phyloP scores from a whole-genome alignment of 2,113 vertebrate species.

The Cephalopterus ornatus region DNA sequence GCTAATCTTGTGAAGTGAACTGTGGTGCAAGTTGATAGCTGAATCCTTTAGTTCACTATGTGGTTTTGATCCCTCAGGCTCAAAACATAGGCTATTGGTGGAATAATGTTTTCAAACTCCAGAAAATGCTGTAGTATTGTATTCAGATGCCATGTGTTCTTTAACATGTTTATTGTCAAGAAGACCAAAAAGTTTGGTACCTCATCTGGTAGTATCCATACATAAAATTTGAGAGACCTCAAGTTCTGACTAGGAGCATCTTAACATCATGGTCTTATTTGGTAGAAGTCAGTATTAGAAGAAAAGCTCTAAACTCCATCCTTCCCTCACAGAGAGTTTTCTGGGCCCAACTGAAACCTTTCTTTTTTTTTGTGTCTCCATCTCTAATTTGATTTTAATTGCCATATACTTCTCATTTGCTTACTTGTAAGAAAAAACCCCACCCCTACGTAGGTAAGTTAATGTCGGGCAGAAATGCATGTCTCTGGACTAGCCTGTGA shows the following conservation, averaged over 20 bases:
- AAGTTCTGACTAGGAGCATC: not conserved
- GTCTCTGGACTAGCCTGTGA: not conserved
- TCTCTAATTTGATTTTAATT: not conserved
- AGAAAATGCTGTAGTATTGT: not conserved
- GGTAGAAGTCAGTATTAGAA: not conserved
- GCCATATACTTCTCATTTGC: not conserved
- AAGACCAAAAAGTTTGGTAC: not conserved
- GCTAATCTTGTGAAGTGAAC: not conserved
- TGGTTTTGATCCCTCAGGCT: not conserved
- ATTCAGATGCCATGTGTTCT: fast-evolving
- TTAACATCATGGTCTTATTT: not conserved
- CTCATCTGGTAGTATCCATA: not conserved
- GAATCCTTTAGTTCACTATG: not conserved
- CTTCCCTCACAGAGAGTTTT: not conserved
- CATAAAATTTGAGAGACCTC: not conserved
- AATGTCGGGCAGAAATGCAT: not conserved
- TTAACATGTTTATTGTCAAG: not conserved
- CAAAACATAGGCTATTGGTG: not conserved
- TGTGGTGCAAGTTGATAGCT: not conserved
- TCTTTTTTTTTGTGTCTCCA: not conserved
- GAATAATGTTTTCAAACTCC: not conserved
- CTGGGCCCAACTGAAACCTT: not conserved
- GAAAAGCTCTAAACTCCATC: not conserved
- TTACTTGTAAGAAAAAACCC: not conserved
- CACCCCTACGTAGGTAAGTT: not conserved